phyloP scores from a whole-genome alignment of 2,797 vertebrate species.

The Anableps anableps region DNA sequence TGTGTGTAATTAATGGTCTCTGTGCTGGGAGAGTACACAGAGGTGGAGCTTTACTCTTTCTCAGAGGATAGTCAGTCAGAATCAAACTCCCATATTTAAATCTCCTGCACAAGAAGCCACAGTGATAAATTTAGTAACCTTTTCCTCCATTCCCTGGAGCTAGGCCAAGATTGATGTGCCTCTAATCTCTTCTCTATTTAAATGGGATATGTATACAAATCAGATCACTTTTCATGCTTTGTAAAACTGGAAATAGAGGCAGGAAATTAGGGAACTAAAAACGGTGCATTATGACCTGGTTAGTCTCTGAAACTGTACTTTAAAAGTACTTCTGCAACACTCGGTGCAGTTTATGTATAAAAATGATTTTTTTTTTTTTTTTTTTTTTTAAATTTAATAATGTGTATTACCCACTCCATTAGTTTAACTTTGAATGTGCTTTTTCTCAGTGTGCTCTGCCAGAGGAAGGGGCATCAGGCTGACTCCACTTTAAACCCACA shows the following conservation, averaged over 20 bases:
- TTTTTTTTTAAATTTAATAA: no score
- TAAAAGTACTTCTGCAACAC: conserved; percentile 29
- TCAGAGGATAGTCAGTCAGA: conserved; percentile 70
- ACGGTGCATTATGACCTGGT: conserved; percentile 52
- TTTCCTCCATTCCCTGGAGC: conserved; percentile 74
- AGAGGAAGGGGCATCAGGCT: conserved; percentile 55
- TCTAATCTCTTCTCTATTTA: conserved; percentile 81
- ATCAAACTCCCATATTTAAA: conserved; percentile 77
- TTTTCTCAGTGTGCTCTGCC: conserved; percentile 38
- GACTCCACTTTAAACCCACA: conserved; percentile 74
- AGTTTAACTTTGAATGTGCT: conserved; percentile 62
- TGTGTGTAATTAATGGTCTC: conserved; percentile 67
- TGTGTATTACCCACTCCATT: conserved; percentile 64
- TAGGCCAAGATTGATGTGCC: conserved; percentile 73
- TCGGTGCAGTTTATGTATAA: conserved; percentile 22
- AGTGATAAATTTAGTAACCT: conserved; percentile 85
- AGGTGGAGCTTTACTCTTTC: conserved; percentile 64
- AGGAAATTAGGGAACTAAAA: conserved; percentile 61
- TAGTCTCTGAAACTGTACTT: conserved; percentile 46
- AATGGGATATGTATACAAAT: conserved; percentile 78
- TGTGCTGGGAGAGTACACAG: conserved; percentile 60
- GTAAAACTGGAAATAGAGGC: conserved; percentile 67
- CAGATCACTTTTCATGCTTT: conserved; percentile 77
- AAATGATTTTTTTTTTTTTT: conserved; percentile 23
- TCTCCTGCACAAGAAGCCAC: conserved; percentile 71